A percentile compares a stretch with the other conserved stretches of the same genome.
Evolutionary conservation across 2,797 vertebrate species (phyloP).

Genomic region (Caiman crocodilus): DNA sequence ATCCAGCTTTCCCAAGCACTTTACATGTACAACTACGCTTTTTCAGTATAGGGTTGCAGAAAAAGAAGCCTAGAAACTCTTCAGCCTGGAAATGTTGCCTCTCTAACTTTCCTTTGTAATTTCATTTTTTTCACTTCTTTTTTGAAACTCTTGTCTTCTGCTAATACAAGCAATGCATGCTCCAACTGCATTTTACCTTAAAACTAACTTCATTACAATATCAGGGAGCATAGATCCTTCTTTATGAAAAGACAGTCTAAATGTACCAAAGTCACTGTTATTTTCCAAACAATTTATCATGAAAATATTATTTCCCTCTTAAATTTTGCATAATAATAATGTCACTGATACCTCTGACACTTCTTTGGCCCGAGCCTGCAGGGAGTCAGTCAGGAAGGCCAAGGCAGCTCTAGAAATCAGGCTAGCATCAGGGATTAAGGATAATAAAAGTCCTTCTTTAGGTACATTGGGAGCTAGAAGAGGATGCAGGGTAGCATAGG

Average conservation of each 20-base stretch:
- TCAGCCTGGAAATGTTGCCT: neutral
- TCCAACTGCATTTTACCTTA: slow-evolving; percentile 10
- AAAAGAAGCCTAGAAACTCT: neutral
- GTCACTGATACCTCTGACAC: no score
- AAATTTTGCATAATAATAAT: no score
- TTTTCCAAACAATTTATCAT: neutral
- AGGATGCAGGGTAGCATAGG: no score
- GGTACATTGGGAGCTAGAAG: no score
- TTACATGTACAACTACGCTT: slow-evolving; percentile 26
- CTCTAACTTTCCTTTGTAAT: neutral
- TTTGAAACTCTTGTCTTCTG: slow-evolving; percentile 2
- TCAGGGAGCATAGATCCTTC: neutral
- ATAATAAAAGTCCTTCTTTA: no score
- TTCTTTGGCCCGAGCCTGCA: no score
- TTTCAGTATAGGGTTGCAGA: slow-evolving; percentile 12
- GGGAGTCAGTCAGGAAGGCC: no score
- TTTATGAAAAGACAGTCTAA: neutral
- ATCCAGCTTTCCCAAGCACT: neutral
- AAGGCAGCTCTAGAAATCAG: no score
- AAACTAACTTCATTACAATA: slow-evolving; percentile 5
- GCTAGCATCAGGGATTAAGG: no score
- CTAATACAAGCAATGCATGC: neutral
- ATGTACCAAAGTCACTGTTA: neutral
- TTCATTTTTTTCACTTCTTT: slow-evolving; percentile 3
- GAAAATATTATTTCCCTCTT: no score